Percentiles rank a stretch among this genome's conserved stretches.
phyloP scores from a whole-genome alignment of 2,888 invertebrate genomes.

The Nebria salina region DNA sequence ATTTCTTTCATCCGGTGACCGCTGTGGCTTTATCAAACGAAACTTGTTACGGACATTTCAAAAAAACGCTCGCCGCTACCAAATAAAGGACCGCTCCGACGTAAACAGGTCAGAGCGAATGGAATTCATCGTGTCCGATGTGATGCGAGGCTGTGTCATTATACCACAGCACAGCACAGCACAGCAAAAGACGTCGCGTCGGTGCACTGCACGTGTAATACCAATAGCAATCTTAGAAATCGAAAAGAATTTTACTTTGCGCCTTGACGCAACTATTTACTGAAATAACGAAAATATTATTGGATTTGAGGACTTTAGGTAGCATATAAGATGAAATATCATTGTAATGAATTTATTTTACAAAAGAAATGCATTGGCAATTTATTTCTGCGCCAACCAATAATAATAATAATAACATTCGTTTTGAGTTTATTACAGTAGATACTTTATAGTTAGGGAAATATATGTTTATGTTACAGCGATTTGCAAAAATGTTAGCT shows the following conservation, averaged over 20 bases:
- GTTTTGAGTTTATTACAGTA: neutral
- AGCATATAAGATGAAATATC: neutral
- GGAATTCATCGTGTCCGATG: neutral
- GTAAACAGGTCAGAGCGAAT: neutral
- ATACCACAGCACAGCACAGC: neutral
- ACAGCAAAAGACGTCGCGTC: neutral
- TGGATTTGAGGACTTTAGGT: neutral
- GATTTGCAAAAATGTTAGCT: slow-evolving; percentile 14
- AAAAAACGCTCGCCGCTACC: neutral
- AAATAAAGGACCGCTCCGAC: neutral
- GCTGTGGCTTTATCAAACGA: neutral
- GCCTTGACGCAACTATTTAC: no score
- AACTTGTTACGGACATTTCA: slow-evolving; percentile 1
- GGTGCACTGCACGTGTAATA: no score
- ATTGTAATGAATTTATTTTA: slow-evolving; percentile 44
- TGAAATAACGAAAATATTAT: no score
- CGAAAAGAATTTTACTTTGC: no score
- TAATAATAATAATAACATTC: slow-evolving; percentile 1
- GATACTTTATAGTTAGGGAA: neutral
- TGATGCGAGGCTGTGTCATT: neutral
- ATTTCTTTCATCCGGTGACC: neutral
- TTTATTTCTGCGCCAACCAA: slow-evolving; percentile 2
- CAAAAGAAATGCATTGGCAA: slow-evolving; percentile 37
- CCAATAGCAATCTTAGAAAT: no score
- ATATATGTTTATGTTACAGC: slow-evolving; percentile 30